Evolutionary conservation across 2,888 invertebrate species (phyloP), one percentile per base, ranked within the genome.

Genomic region (Pteria penguin): DNA sequence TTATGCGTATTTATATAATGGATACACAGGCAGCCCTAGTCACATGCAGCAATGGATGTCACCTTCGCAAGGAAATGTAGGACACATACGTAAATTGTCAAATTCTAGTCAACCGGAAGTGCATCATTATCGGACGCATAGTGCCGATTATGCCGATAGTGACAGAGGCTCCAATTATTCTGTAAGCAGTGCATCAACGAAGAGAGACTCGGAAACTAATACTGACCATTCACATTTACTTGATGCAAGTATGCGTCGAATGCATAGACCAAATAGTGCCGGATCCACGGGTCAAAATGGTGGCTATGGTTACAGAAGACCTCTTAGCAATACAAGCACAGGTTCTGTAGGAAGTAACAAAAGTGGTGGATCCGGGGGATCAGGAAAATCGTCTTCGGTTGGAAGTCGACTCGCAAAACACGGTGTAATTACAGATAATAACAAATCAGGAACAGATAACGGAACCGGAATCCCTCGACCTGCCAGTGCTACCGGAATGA

Each of bases 181-280:
- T 5, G 26, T 36, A 24, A 29, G 57, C 2, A 61, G 45, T 31
- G 55, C 62, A 32, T 83, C 81, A 31, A 83, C 81, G 36, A 89
- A 89, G 82, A 84, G 87, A 72, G 90, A 91, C 82, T 87, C 87
- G 4, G 90, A 91, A 80, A 90, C 90, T 29, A 91, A 91, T 82
- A 91, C 90, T 4, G 91, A 90, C 57, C 89, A 89, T 70, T 90
- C 89, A 4, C 87, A 87, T 78, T 78, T 90, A 70, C 73, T 89
- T 75, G 88, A 89, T 57, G 81, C 87, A 14, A 88, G 84, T 72
- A 85, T 89, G 84, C 83, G 86, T 65, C 83, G 86, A 72, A 87
- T 87, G 80, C 87, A 88, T 61, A 78, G 80, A 45, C 81, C 80
- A 29, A 79, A 80, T 76, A 82, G 84, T 29, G 82, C 82, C 4